Evolutionary conservation across 2,113 vertebrate species (phyloP), one percentile per base, ranked within the genome.

Genomic region (Boulengeromyrus knoepffleri): DNA sequence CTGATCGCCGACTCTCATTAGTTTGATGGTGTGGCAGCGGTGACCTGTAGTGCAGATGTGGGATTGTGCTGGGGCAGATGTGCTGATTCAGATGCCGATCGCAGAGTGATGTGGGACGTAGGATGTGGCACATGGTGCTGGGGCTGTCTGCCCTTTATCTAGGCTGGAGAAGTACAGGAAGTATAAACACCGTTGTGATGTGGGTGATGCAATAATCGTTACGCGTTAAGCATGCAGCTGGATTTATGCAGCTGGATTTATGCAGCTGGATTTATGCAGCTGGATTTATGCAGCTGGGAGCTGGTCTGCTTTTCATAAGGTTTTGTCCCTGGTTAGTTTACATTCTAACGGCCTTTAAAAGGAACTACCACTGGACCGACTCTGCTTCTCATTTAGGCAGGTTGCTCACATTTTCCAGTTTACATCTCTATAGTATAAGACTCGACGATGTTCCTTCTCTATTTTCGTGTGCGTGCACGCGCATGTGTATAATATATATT

Each of bases 371-470:
- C 24, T 27, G 58, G n/a, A 66, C 8, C 2, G 2, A 66, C 62
- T 12, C n/a, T 3, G n/a, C 8, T 31, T 66, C 62, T 66, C n/a
- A 31, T 66, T 66, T 66, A 66, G 8, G 58, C n/a, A 5, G n/a
- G 62, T 66, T 13, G n/a, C n/a, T 13, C n/a, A 12, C 9, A 1
- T 53, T 66, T 66, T 31, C 31, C 62, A 13, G n/a, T 66, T 27
- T 66, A 27, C 9, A n/a, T 66, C 24, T 10, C 93, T 91, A 90
- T 92, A 89, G 47, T 92, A 91, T 94, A 95, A 94, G 93, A 93
- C 92, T 92, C 90, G 88, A 91, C 93, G 89, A 91, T 95, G 93
- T 92, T 90, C 84, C 90, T 12, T 86, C 85, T 88, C 89, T 91
- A 45, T 21, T 87, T 77, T 46, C 10, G 15, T 19, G n/a, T 31